Evolutionary conservation across 2,113 vertebrate species (phyloP), one percentile per base, ranked within the genome.

Genomic region (Xenopus laevis): DNA sequence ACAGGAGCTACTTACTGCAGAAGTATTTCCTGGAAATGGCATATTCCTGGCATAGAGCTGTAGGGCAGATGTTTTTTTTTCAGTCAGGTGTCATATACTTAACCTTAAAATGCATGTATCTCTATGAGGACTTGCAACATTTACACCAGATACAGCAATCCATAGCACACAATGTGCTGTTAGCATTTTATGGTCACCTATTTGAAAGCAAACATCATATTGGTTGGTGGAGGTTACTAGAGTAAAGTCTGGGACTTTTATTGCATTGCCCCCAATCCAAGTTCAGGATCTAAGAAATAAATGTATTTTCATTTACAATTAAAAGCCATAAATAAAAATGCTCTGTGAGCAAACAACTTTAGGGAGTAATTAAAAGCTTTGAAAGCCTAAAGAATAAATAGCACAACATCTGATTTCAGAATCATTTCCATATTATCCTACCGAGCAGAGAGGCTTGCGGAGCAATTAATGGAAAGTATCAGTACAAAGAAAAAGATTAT

Each of bases 361-460:
- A 57, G 80, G 83, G 83, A 87, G 71, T 85, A 86, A 85, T 81
- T 86, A 84, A 77, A 46, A 79, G 77, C 67, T 79, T 78, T 79
- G 79, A 85, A 80, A 81, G 70, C 0, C 55, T 76, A 68, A 77
- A 80, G 74, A 81, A 84, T 81, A 78, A 84, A 79, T 84, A 83
- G 80, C 63, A 78, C 78, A 71, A 71, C 74, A 53, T 85, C 46
- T 53, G 80, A 77, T 72, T 80, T 77, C 10, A 65, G 20, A 82
- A 78, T 55, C 47, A 68, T 65, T 82, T 76, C 68, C 44, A 77
- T 47, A 66, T 77, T 71, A 76, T 83, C 79, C 61, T n/a, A 80
- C 44, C 71, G 77, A 81, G 74, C 23, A 79, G 58, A 81, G 77
- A 60, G 67, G 21, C 16, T 78, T 40, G 68, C 27, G 23, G 85